A percentile compares a stretch with the other conserved stretches of the same genome.
phyloP scores from a whole-genome alignment of 2,888 invertebrate genomes.

The Agonum fuliginosum region DNA sequence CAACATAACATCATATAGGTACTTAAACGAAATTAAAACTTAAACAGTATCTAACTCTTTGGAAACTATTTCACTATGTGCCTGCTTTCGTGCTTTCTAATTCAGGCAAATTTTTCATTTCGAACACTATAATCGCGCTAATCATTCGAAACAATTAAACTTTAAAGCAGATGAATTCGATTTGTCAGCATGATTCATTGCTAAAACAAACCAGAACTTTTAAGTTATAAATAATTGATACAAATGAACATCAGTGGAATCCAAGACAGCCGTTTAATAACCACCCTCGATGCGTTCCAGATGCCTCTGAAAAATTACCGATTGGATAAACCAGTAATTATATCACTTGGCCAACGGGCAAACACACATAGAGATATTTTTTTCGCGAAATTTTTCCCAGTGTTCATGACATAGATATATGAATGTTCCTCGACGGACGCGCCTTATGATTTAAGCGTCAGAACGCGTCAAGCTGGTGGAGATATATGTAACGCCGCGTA shows the following conservation, averaged over 20 bases:
- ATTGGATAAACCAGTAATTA: constrained; percentile 67
- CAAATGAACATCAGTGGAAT: constrained; percentile 68
- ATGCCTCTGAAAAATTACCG: constrained; percentile 67
- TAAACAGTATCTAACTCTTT: no score
- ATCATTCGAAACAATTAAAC: constrained; percentile 33
- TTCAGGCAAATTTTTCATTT: constrained; percentile 6
- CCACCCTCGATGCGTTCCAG: constrained; percentile 68
- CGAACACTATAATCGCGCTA: background rate
- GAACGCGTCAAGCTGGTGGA: constrained; percentile 62
- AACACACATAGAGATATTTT: constrained; percentile 61
- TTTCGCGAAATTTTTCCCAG: constrained; percentile 55
- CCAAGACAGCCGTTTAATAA: constrained; percentile 66
- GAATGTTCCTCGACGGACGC: constrained; percentile 62
- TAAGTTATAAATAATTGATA: constrained; percentile 73
- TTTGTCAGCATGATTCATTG: constrained; percentile 39
- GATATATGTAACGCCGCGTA: constrained; percentile 64
- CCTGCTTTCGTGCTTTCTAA: background rate
- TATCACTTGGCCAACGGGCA: constrained; percentile 64
- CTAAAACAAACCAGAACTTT: constrained; percentile 60
- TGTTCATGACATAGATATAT: constrained; percentile 64
- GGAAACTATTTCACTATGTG: no score
- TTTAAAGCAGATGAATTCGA: constrained; percentile 8
- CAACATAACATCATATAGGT: no score
- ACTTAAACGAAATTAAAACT: no score
- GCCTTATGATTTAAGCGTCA: constrained; percentile 67